A percentile compares a stretch with the other conserved stretches of the same genome.
Evolutionary conservation across 2,888 invertebrate genomes (phyloP).

Genomic region (Patella caerulea): DNA sequence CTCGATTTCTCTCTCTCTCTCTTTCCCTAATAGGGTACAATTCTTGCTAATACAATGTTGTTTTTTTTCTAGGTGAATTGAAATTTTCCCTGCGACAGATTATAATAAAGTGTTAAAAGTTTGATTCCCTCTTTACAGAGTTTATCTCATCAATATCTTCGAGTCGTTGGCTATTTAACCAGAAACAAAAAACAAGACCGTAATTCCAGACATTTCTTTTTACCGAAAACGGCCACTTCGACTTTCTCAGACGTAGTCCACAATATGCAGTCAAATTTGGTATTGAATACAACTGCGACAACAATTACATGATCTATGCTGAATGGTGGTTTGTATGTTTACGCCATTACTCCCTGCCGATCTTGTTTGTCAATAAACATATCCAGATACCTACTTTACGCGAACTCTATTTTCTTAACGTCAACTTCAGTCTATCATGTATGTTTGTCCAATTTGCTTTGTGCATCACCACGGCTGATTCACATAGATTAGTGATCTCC

Average conservation of each 20-base stretch:
- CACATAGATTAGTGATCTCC: too few species aligned
- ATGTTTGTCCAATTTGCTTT: too few species aligned
- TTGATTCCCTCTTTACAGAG: not conserved
- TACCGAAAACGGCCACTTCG: not conserved
- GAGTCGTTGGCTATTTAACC: not conserved
- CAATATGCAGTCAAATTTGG: not conserved
- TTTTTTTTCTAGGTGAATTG: too few species aligned
- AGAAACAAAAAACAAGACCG: not conserved
- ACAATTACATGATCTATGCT: not conserved
- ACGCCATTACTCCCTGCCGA: not conserved
- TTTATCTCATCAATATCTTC: constrained; percentile 3
- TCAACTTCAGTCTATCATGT: not conserved
- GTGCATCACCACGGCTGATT: too few species aligned
- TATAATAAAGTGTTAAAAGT: too few species aligned
- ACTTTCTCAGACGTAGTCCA: not conserved
- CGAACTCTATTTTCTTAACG: not conserved
- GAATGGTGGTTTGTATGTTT: not conserved
- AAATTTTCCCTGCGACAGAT: too few species aligned
- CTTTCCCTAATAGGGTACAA: too few species aligned
- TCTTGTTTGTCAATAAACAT: constrained; percentile 11
- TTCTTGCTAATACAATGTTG: too few species aligned
- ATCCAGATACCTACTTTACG: not conserved
- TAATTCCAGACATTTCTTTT: not conserved
- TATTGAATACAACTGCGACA: not conserved
- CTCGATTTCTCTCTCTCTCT: too few species aligned